Conservation (phyloP, 1,140 invertebrate genomes). For the Holcopasites calliopsidis region DNA sequence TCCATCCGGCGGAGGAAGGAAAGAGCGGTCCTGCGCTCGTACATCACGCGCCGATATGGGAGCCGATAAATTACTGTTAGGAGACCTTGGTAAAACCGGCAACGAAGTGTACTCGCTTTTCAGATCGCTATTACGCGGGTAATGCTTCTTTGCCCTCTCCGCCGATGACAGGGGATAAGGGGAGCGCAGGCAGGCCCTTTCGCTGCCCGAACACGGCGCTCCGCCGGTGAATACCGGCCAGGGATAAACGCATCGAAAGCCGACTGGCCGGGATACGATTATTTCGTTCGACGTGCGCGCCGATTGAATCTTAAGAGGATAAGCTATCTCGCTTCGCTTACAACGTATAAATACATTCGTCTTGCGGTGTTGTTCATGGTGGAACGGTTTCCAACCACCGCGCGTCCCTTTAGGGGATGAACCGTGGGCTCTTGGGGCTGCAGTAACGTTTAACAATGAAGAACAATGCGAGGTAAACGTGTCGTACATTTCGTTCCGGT, state of each 20-base stretch:
- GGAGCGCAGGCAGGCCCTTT: background rate
- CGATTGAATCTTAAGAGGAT: slow-evolving; percentile 26
- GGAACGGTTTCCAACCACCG: background rate
- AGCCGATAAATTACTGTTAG: slow-evolving; percentile 60
- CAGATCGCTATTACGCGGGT: slow-evolving; percentile 48
- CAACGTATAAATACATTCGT: no score
- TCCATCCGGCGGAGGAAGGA: slow-evolving; percentile 51
- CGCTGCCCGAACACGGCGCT: background rate
- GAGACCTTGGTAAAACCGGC: slow-evolving; percentile 48
- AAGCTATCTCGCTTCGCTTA: background rate
- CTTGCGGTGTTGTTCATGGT: background rate
- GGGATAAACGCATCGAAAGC: slow-evolving; percentile 17
- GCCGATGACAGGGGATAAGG: slow-evolving; percentile 33
- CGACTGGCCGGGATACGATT: slow-evolving; percentile 9
- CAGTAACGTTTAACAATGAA: no score
- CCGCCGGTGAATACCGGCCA: background rate
- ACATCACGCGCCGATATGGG: slow-evolving; percentile 51
- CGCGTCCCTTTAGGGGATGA: background rate
- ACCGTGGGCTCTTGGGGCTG: no score
- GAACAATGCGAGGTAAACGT: no score
- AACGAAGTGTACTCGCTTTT: slow-evolving; percentile 45
- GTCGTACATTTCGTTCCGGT: no score
- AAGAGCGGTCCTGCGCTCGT: slow-evolving; percentile 48
- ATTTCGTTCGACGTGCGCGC: slow-evolving; percentile 26
- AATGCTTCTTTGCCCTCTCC: slow-evolving; percentile 29